These are phyloP conservation scores for Calameuta filiformis DNA, from an alignment of 2,888 invertebrate genomes.

Conservation along the genomic window DNA sequence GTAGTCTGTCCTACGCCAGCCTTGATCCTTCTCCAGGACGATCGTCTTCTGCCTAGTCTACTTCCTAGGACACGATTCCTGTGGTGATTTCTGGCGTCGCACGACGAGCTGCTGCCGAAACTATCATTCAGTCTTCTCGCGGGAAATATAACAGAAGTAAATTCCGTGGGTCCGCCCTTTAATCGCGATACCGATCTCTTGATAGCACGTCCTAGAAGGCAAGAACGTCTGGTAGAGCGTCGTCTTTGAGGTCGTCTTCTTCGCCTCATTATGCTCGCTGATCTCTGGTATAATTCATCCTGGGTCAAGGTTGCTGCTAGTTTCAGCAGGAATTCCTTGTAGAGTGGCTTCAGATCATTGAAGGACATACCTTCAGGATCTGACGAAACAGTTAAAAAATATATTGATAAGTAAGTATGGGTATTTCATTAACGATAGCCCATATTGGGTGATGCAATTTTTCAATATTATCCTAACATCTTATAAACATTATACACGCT, in stretches of 20 bases:
- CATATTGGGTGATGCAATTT: no score
- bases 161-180: conserved; percentile 62
- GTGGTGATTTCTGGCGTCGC: conserved; percentile 55
- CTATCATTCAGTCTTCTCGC: conserved; percentile 60
- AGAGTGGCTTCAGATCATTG: conserved; percentile 90
- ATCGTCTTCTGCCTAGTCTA: conserved; percentile 52
- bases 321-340: conserved; percentile 89
- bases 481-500: not conserved
- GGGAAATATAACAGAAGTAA: conserved; percentile 65
- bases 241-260: conserved; percentile 57
- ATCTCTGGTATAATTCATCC: conserved; percentile 90
- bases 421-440: not conserved
- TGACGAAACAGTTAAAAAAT: conserved; percentile 24
- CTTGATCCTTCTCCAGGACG: conserved; percentile 47
- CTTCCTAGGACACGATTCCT: conserved; percentile 56
- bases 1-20: conserved; percentile 52
- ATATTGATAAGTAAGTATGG: not conserved
- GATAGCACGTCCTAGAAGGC: conserved; percentile 59
- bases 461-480: no score
- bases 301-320: conserved; percentile 90
- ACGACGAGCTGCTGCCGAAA: conserved; percentile 61
- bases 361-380: conserved; percentile 94
- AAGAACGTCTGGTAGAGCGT: conserved; percentile 53
- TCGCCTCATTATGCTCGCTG: conserved; percentile 89
- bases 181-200: conserved; percentile 61